Conservation (phyloP, 1,140 invertebrate genomes). For the Drosophila arawakana region DNA sequence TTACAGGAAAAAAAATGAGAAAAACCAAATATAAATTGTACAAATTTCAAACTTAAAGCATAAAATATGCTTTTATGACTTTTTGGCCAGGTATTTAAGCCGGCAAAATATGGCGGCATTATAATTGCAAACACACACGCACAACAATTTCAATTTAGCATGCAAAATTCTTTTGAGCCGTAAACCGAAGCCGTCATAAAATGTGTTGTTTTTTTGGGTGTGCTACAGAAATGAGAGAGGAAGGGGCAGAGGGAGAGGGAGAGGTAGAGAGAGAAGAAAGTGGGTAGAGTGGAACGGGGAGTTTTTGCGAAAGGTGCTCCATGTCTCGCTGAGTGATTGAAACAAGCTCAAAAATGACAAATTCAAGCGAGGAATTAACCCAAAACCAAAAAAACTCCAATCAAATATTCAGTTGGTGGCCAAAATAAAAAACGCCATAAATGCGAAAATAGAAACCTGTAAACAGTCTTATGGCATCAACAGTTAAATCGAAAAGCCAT, state of each 20-base stretch:
- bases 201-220: slow-evolving; percentile 38
- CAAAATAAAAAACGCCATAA: slow-evolving; percentile 27
- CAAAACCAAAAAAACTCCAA: slow-evolving; percentile 23
- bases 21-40: slow-evolving; percentile 30
- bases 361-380: neutral
- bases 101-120: slow-evolving; percentile 34
- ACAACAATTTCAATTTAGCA: slow-evolving; percentile 38
- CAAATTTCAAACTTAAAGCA: slow-evolving; percentile 27
- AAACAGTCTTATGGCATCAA: slow-evolving; percentile 38
- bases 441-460: slow-evolving; percentile 32
- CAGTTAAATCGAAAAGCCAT: slow-evolving; percentile 43
- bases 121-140: slow-evolving; percentile 42
- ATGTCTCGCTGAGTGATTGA: slow-evolving; percentile 4
- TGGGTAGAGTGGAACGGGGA: neutral
- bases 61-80: slow-evolving; percentile 49
- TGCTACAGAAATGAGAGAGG: slow-evolving; percentile 20
- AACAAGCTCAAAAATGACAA: slow-evolving; percentile 17
- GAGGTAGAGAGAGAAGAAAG: neutral
- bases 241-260: neutral
- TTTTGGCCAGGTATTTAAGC: slow-evolving; percentile 29
- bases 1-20: neutral
- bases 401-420: slow-evolving; percentile 36
- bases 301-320: neutral
- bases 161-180: slow-evolving; percentile 34
- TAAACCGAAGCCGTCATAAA: slow-evolving; percentile 40